A percentile compares a stretch with the other conserved stretches of the same genome.
These are phyloP conservation scores for Nipponacmea schrenckii DNA, from an alignment of 2,888 invertebrate species.

Conservation along the genomic window DNA sequence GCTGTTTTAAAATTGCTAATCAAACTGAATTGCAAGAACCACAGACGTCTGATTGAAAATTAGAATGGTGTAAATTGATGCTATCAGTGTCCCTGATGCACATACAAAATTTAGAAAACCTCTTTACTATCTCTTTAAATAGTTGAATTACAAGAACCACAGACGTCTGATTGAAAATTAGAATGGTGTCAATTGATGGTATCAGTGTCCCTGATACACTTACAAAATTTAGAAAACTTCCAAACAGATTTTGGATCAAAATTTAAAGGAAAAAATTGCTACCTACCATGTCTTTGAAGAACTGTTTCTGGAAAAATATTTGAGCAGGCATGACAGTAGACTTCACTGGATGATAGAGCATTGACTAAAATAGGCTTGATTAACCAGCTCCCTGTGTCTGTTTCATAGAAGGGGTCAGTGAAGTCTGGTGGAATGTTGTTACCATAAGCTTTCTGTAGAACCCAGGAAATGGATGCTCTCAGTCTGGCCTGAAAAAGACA, in stretches of 20 bases:
- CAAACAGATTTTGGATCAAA: no score
- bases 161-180: no score
- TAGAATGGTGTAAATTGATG: no score
- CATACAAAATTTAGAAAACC: no score
- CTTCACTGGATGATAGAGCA: slow-evolving; percentile 90
- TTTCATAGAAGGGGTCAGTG: slow-evolving; percentile 92
- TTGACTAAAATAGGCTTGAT: slow-evolving; percentile 93
- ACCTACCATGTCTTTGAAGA: slow-evolving; percentile 54
- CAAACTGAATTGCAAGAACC: no score
- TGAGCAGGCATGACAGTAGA: slow-evolving; percentile 92
- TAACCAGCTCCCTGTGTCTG: slow-evolving; percentile 94
- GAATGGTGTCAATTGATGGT: no score
- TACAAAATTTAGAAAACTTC: not conserved
- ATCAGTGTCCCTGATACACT: not conserved
- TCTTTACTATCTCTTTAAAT: no score
- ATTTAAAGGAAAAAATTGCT: not conserved
- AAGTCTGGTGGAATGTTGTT: slow-evolving; percentile 85
- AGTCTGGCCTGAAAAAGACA: slow-evolving; percentile 86
- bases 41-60: no score
- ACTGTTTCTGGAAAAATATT: slow-evolving; percentile 93
- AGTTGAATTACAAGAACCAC: no score
- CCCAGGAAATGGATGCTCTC: slow-evolving; percentile 95
- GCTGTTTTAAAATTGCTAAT: no score
- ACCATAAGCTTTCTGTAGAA: slow-evolving; percentile 89
- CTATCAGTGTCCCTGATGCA: no score